Evolutionary conservation across 2,888 invertebrate species (phyloP), one percentile per base, ranked within the genome.

Genomic region (Stenotaenia linearis): DNA sequence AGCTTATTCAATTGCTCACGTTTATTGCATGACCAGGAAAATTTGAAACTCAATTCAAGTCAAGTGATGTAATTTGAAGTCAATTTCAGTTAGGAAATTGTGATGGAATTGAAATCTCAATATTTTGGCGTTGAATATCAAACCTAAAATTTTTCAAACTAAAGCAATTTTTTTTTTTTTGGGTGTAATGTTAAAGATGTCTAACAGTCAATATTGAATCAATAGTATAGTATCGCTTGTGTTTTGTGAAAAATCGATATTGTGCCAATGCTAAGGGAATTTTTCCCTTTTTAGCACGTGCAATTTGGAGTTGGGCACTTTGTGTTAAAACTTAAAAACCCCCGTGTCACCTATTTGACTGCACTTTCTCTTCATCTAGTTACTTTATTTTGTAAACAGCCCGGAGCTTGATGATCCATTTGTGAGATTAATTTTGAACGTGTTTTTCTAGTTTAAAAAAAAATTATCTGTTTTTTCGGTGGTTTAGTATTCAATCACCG

Each of bases 351-450:
- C 69, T 69, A 69, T 69, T 69, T 69, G 12, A 23, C 28, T 69
- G 12, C 25, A 69, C 25, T 69, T 69, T 69, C 28, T n/a, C 25
- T n/a, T 15, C 69, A 69, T 25, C 69, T 28, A 28, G n/a, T 25
- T 69, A 69, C 18, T 69, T 69, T 69, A 69, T 61, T 28, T 69
- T 69, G 69, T 69, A 69, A 69, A 69, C 69, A n/a, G 15, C 15
- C 12, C 25, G 10, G 12, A 1, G 15, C 25, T 25, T 69, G 69
- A 69, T 69, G 69, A 69, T 25, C 69, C 69, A 69, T 69, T 69
- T 69, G 69, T 69, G 23, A 69, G 69, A 69, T 69, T 69, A 69
- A 69, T 69, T 69, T 69, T 69, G 69, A 69, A 69, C 15, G 69
- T 69, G n/a, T 28, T 23, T 69, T 69, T 28, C 25, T n/a, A 45